Evolutionary conservation across 1,140 invertebrate genomes (phyloP).

Genomic region (Drosophila funebris): DNA sequence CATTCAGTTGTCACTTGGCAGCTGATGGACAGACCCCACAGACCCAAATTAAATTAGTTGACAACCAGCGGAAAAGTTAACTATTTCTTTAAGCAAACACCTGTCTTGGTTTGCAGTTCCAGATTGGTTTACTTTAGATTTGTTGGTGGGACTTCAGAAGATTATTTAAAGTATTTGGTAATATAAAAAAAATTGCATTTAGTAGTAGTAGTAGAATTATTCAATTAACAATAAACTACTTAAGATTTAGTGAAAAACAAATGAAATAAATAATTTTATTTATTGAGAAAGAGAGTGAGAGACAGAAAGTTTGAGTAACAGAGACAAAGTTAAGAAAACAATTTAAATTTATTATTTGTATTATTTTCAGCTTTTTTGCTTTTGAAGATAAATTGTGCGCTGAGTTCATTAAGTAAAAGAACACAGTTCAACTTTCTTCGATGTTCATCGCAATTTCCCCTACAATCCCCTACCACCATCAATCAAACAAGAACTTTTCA

Average conservation of each 20-base stretch:
- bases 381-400: no score
- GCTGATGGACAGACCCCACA: constrained; percentile 23
- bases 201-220: no score
- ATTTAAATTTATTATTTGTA: no score
- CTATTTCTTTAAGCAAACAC: constrained; percentile 49
- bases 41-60: constrained; percentile 18
- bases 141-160: neutral
- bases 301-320: neutral
- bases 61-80: constrained; percentile 9
- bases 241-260: no score
- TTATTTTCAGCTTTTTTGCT: no score
- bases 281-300: no score
- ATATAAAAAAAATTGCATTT: no score
- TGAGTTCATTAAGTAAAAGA: no score
- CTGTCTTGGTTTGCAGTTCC: constrained; percentile 41
- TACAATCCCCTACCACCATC: neutral
- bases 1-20: constrained; percentile 15
- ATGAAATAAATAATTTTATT: no score
- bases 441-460: neutral
- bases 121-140: neutral
- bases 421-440: neutral
- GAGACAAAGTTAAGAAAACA: neutral
- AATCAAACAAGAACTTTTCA: constrained; percentile 18
- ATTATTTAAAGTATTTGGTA: no score
- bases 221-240: no score